Percentiles rank a stretch among this genome's conserved stretches.
phyloP scores from a whole-genome alignment of 2,797 vertebrate species.

The Discoglossus pictus region DNA sequence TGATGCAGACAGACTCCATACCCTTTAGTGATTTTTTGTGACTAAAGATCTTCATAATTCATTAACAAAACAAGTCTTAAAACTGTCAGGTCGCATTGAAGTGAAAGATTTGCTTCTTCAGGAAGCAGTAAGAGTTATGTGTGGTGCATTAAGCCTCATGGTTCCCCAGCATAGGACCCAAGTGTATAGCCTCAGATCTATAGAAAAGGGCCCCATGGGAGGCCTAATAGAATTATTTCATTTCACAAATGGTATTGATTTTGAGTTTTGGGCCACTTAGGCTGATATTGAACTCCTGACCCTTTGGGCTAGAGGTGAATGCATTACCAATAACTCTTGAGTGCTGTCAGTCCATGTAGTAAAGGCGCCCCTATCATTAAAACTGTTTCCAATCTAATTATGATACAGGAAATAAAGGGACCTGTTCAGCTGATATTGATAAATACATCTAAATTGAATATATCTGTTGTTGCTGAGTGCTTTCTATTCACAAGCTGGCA shows the following conservation, averaged over 20 bases:
- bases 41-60: not conserved
- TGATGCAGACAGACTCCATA: no score
- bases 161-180: slow-evolving; percentile 5
- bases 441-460: no score
- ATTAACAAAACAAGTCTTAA: slow-evolving; percentile 18
- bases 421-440: no score
- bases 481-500: no score
- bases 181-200: slow-evolving; percentile 11
- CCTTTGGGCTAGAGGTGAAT: slow-evolving; percentile 25
- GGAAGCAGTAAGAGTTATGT: slow-evolving; percentile 36
- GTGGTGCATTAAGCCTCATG: slow-evolving; percentile 18
- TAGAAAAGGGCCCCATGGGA: slow-evolving; percentile 15
- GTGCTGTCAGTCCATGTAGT: slow-evolving; percentile 22
- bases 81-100: slow-evolving; percentile 16
- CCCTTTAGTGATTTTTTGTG: no score
- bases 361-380: no score
- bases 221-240: slow-evolving; percentile 35
- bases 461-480: no score
- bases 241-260: slow-evolving; percentile 50
- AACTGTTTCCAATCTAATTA: no score
- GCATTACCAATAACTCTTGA: slow-evolving; percentile 29
- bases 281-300: slow-evolving; percentile 39
- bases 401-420: no score
- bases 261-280: slow-evolving; percentile 38
- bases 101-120: slow-evolving; percentile 12